A percentile compares a stretch with the other conserved stretches of the same genome.
These are phyloP conservation scores for Herpetotheres cachinnans DNA, from an alignment of 2,113 vertebrate genomes.

Conservation along the genomic window DNA sequence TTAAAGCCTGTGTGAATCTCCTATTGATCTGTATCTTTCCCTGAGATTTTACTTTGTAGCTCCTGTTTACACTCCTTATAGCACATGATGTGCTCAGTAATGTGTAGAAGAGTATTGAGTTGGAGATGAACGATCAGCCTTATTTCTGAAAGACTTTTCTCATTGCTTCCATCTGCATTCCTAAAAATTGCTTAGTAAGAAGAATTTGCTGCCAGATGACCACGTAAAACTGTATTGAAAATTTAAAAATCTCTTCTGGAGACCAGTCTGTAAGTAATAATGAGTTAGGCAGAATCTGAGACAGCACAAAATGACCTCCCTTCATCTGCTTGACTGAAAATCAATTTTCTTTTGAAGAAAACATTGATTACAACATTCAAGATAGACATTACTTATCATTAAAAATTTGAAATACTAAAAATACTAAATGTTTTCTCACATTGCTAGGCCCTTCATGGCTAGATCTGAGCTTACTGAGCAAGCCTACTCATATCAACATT, in stretches of 20 bases:
- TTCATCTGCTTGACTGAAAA: conserved; percentile 15
- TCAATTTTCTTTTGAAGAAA: conserved; percentile 9
- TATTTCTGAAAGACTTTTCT: not conserved
- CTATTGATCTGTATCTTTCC: not conserved
- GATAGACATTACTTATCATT: not conserved
- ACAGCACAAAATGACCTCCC: not conserved
- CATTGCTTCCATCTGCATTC: not conserved
- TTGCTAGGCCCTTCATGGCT: not conserved
- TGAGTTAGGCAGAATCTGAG: not conserved
- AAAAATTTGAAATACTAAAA: not conserved
- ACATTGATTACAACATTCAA: not conserved
- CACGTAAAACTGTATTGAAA: not conserved
- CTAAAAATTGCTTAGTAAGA: not conserved
- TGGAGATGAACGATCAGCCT: not conserved
- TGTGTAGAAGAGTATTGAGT: not conserved
- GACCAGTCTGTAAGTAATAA: not conserved
- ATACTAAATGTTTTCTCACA: not conserved
- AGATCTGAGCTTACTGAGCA: not conserved
- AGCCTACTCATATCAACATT: not conserved
- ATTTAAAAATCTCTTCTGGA: not conserved
- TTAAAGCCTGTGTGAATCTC: not conserved
- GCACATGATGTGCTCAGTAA: not conserved
- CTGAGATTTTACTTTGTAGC: not conserved
- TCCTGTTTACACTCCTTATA: not conserved
- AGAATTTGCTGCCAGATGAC: not conserved